Conservation (phyloP, 2,113 vertebrate species). For the Ascaphus truei region DNA sequence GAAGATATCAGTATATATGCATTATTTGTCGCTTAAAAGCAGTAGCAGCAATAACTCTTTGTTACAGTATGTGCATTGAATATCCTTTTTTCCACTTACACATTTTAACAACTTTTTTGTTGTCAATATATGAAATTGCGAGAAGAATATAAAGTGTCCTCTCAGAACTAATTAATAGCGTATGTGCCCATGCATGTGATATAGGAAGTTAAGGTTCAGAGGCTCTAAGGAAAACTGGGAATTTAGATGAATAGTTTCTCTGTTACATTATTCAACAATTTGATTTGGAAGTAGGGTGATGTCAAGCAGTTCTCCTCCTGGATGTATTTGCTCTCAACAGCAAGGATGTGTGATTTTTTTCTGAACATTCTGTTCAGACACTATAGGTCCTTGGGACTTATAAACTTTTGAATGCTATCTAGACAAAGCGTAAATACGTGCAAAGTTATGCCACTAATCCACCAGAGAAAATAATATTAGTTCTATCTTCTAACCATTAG, state of each 20-base stretch:
- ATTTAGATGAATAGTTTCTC: conserved; percentile 32
- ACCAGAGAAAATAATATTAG: not conserved
- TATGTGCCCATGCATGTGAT: conserved; percentile 8
- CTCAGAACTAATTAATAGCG: not conserved
- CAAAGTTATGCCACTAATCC: not conserved
- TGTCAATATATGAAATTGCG: not conserved
- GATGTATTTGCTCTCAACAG: not conserved
- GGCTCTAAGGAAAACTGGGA: conserved; percentile 2
- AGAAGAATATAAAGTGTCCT: not conserved
- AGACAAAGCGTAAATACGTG: not conserved
- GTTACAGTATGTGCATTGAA: no score
- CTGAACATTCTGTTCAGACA: not conserved
- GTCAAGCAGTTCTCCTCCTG: conserved; percentile 9
- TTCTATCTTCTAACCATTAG: no score
- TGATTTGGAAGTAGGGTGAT: conserved; percentile 26
- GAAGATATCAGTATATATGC: no score
- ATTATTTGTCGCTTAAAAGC: no score
- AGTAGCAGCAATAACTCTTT: no score
- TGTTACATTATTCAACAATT: conserved; percentile 17
- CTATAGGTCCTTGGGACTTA: not conserved
- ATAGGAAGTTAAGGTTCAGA: not conserved
- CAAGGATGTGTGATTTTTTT: not conserved
- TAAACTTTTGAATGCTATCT: conserved; percentile 18
- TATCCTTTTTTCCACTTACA: not conserved
- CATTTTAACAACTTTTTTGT: not conserved